Conservation (phyloP, 2,113 vertebrate species). For the Numida meleagris region DNA sequence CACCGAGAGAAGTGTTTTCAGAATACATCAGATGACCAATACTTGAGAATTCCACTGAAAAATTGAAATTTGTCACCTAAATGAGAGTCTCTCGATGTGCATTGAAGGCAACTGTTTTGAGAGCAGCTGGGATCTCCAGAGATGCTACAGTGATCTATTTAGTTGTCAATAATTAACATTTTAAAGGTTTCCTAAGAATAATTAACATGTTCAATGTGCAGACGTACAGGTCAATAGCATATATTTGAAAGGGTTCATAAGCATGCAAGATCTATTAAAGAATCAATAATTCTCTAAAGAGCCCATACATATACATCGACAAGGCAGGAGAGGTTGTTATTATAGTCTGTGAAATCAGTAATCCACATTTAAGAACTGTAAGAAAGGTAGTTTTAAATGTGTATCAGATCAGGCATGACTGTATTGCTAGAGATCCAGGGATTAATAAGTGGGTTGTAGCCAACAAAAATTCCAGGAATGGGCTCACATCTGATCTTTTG, state of each 20-base stretch:
- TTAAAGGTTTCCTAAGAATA: constrained; percentile 65
- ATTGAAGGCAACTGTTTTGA: constrained; percentile 14
- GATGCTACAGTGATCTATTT: constrained; percentile 15
- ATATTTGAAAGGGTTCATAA: constrained; percentile 43
- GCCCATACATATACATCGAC: constrained; percentile 19
- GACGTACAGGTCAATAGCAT: constrained; percentile 30
- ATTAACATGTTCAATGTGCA: constrained; percentile 50
- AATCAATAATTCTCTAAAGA: constrained; percentile 48
- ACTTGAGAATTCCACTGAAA: constrained; percentile 28
- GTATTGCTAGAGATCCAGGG: not conserved
- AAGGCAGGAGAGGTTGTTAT: not conserved
- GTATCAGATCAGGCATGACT: fast-evolving
- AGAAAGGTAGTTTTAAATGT: not conserved
- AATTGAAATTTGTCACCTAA: not conserved
- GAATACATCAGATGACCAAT: not conserved
- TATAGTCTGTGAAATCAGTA: not conserved
- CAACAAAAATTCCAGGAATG: not conserved
- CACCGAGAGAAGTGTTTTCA: not conserved
- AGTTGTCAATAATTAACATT: constrained; percentile 58
- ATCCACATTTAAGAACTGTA: not conserved
- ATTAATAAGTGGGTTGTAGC: not conserved
- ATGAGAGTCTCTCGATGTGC: not conserved
- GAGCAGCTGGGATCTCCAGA: constrained; percentile 18
- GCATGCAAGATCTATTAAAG: constrained; percentile 35
- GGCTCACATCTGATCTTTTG: not conserved